phyloP scores from a whole-genome alignment of 1,140 invertebrate genomes.

The Galleria mellonella region DNA sequence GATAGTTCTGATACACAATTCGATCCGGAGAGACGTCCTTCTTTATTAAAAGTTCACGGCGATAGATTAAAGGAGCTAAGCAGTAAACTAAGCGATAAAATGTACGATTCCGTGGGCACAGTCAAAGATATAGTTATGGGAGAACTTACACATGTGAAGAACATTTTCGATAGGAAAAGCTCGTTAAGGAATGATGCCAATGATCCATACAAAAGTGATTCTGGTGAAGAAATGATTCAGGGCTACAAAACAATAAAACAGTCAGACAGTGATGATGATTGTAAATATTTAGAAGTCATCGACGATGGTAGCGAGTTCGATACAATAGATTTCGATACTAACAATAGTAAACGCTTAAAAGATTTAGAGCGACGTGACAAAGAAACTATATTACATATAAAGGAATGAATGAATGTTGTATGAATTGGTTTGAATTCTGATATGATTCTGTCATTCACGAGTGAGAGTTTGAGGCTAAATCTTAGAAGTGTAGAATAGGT shows the following conservation, averaged over 20 bases:
- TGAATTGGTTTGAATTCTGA: constrained; percentile 2
- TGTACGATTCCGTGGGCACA: constrained; percentile 43
- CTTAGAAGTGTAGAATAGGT: no score
- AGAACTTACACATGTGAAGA: constrained; percentile 31
- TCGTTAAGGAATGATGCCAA: constrained; percentile 29
- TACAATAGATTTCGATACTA: constrained; percentile 10
- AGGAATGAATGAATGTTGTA: constrained; percentile 11
- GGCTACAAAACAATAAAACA: constrained; percentile 34
- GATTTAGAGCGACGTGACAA: constrained; percentile 8
- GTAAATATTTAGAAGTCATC: constrained; percentile 58
- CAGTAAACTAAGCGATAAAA: constrained; percentile 40
- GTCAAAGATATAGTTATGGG: constrained; percentile 40
- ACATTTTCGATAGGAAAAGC: constrained; percentile 35
- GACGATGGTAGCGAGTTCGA: constrained; percentile 65
- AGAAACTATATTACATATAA: constrained; percentile 19
- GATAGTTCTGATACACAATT: constrained; percentile 29
- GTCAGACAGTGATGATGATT: constrained; percentile 52
- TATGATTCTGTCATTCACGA: no score
- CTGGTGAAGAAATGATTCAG: constrained; percentile 21
- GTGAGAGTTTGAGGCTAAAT: no score
- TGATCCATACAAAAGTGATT: constrained; percentile 41
- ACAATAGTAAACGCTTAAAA: constrained; percentile 9
- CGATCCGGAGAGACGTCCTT: constrained; percentile 18
- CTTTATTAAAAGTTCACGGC: constrained; percentile 37
- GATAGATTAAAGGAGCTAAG: constrained; percentile 54